Conservation (phyloP, 2,113 vertebrate species). For the Aleadryas rufinucha region DNA sequence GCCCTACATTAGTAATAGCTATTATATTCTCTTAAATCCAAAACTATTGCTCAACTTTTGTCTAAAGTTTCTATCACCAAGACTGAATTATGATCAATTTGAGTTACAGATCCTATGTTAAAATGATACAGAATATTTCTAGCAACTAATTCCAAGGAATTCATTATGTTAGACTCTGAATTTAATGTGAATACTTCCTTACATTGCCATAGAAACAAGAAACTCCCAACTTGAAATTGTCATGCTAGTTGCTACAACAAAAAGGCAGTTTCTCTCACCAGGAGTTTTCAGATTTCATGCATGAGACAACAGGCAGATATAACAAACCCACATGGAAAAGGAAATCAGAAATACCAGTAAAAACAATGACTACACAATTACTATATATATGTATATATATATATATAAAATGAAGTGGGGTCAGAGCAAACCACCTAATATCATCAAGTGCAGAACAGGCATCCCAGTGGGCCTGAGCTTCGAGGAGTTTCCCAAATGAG, state of each 20-base stretch:
- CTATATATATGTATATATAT: background rate
- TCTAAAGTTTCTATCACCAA: background rate
- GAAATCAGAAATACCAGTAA: background rate
- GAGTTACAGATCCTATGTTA: background rate
- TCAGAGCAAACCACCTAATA: background rate
- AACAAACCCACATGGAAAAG: background rate
- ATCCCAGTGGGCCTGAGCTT: background rate
- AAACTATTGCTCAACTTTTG: background rate
- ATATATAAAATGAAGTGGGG: background rate
- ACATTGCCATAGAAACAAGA: background rate
- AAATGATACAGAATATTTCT: background rate
- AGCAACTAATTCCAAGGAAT: background rate
- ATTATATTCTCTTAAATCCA: background rate
- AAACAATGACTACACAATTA: background rate
- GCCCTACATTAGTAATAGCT: background rate
- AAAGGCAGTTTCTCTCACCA: background rate
- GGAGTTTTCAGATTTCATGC: background rate
- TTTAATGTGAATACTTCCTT: background rate
- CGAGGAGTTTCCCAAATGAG: background rate
- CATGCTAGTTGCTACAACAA: background rate
- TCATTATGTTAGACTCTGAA: background rate
- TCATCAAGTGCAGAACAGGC: rapidly evolving
- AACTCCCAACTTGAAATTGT: background rate
- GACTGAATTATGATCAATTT: background rate
- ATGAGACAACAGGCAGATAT: background rate